Evolutionary conservation across 2,797 vertebrate species (phyloP), one percentile per base, ranked within the genome.

Genomic region (Rhyacichthys aspro): DNA sequence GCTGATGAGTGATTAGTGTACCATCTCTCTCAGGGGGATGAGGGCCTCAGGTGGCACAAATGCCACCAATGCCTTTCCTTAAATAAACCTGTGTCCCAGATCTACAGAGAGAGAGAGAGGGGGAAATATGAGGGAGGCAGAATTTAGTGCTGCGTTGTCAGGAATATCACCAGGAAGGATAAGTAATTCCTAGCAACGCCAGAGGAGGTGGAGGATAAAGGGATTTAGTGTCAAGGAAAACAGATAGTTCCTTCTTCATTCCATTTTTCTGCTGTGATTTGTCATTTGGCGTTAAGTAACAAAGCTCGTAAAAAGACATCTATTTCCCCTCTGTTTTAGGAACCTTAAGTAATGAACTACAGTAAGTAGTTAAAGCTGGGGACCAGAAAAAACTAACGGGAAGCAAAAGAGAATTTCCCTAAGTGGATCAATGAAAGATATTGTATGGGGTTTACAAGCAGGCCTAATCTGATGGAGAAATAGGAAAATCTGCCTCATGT

Each of bases 11-110:
- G 78, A 89, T 85, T 82, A 83, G 79, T 61, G 55, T 55, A 53
- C 62, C 63, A 67, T 82, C 67, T 70, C 69, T 86, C 79, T 71
- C 49, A 34, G 38, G 66, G 55, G 74, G 73, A 80, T 67, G 76
- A 66, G 61, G 75, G 82, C 83, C 87, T 83, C 65, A 82, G 85
- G 89, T 89, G 83, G 80, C 81, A 83, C 69, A 79, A 86, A 84
- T 82, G 74, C 84, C 85, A 86, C 86, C 87, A 79, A 85, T 79
- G 79, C 70, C 75, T 87, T 89, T 86, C 89, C 71, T 88, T 87
- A 90, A 89, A 89, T 90, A 90, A 89, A 86, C 85, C 80, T 64
- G 77, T 43, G 68, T 73, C 73, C 88, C 76, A 86, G 77, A 86
- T 87, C 65, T 55, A 58, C 33, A 57, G 16, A 60, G n/a, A n/a